Percentiles rank a stretch among this genome's conserved stretches.
Conservation (phyloP, 2,113 vertebrate genomes). For the Engraulis encrasicolus region DNA sequence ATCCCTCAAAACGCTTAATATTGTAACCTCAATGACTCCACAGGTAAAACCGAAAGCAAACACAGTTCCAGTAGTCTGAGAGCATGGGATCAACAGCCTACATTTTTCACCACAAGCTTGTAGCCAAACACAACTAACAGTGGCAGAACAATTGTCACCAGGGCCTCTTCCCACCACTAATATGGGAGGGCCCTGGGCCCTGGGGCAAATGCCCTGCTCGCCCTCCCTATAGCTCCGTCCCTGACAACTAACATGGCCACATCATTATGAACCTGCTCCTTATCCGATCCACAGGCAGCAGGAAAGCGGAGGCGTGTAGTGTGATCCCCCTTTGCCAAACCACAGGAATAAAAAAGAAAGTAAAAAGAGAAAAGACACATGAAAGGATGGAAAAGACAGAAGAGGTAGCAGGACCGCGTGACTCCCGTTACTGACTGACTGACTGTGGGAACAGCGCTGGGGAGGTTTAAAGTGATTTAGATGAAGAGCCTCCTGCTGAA, state of each 20-base stretch:
- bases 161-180: no score
- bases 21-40: background rate
- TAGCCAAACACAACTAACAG: background rate
- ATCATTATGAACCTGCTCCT: background rate
- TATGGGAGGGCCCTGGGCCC: no score
- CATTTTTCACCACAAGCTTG: background rate
- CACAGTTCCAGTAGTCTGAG: background rate
- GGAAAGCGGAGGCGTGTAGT: background rate
- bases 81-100: background rate
- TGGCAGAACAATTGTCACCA: no score
- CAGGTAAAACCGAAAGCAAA: background rate
- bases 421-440: no score
- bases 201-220: no score
- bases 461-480: background rate
- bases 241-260: background rate
- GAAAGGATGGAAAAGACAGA: background rate
- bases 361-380: background rate
- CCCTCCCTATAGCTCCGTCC: no score
- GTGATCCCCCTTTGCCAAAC: background rate
- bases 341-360: background rate
- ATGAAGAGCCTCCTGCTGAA: background rate
- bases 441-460: background rate
- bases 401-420: no score
- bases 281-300: background rate
- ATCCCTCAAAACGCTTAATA: background rate